phyloP scores from a whole-genome alignment of 1,140 invertebrate species.

The Ceratina australensis region DNA sequence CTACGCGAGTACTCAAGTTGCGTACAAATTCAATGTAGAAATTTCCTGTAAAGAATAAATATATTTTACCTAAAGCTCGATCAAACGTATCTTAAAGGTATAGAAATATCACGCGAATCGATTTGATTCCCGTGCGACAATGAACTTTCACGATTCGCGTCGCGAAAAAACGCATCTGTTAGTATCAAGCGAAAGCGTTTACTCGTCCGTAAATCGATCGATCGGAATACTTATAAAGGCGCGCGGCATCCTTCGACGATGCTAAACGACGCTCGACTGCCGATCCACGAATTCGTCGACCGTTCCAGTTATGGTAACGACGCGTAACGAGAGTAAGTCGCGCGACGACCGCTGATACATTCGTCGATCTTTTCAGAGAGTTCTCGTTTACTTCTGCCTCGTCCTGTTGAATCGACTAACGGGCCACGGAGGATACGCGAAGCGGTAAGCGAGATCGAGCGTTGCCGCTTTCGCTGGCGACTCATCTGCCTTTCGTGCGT shows the following conservation, averaged over 20 bases:
- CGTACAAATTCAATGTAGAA: neutral
- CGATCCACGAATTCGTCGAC: neutral
- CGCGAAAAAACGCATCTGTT: neutral
- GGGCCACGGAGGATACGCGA: neutral
- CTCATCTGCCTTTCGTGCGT: slow-evolving; percentile 45
- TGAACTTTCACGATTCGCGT: slow-evolving; percentile 43
- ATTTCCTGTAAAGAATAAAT: neutral
- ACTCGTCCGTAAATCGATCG: slow-evolving; percentile 46
- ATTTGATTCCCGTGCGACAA: slow-evolving; percentile 29
- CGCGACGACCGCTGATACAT: neutral
- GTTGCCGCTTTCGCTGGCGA: slow-evolving; percentile 18
- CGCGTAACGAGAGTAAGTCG: neutral
- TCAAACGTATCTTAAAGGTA: neutral
- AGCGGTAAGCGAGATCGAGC: slow-evolving; percentile 46
- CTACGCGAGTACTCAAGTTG: slow-evolving; percentile 4
- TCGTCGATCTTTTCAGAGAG: slow-evolving; percentile 8
- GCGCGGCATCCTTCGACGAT: slow-evolving; percentile 12
- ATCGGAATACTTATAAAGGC: slow-evolving; percentile 46
- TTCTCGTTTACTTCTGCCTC: slow-evolving; percentile 26
- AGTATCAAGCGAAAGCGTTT: slow-evolving; percentile 47
- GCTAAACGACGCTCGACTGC: slow-evolving; percentile 34
- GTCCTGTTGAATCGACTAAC: slow-evolving; percentile 19
- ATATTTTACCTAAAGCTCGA: neutral
- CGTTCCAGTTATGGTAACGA: slow-evolving; percentile 1
- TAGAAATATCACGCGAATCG: neutral